Percentiles rank a stretch among this genome's conserved stretches.
Conservation (phyloP, 1,140 invertebrate species). For the Phymorhynchus buccinoides region DNA sequence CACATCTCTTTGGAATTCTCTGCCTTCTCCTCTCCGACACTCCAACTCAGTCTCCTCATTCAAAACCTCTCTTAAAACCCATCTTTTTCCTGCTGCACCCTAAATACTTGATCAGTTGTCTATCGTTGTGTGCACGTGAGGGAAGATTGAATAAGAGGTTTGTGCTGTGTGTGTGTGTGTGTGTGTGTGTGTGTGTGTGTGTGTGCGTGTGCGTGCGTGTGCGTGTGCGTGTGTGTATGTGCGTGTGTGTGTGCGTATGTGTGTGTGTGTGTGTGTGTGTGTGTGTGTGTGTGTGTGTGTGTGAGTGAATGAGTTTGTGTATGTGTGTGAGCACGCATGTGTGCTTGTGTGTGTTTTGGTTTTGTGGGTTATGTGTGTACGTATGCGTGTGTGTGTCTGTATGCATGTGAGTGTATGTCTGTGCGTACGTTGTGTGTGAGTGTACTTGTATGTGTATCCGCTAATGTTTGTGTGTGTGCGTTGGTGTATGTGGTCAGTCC, state of each 20-base stretch:
- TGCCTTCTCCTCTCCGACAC: too few species aligned
- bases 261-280: neutral
- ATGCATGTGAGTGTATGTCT: neutral
- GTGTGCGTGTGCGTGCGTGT: neutral
- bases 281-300: neutral
- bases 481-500: conserved; percentile 12
- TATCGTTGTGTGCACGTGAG: too few species aligned
- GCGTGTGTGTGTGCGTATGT: neutral
- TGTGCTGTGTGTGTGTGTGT: neutral
- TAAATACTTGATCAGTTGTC: too few species aligned
- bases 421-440: neutral
- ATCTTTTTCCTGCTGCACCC: too few species aligned
- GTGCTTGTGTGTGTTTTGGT: too few species aligned
- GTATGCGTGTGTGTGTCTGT: neutral
- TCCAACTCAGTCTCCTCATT: too few species aligned
- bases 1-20: too few species aligned
- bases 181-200: neutral
- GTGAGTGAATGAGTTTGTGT: neutral
- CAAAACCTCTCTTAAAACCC: too few species aligned
- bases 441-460: conserved; percentile 7
- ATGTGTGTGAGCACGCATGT: neutral
- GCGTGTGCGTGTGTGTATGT: neutral
- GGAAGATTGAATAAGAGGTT: too few species aligned
- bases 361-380: too few species aligned
- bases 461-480: neutral